A percentile compares a stretch with the other conserved stretches of the same genome.
Conservation (phyloP, 2,797 vertebrate genomes). For the Sebastes oblongus region DNA sequence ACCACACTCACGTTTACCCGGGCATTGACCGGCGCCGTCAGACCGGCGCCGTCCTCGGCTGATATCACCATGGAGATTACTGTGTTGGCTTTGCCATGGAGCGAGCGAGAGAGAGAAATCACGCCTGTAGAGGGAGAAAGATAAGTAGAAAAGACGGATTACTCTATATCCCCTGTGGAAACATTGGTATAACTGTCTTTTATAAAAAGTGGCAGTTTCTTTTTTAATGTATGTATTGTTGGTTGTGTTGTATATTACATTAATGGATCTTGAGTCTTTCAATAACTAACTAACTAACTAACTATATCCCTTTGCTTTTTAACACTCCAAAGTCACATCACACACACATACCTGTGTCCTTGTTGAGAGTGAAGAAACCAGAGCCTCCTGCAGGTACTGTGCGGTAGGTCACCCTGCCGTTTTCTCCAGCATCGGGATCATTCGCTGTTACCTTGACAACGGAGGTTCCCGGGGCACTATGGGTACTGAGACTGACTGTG, state of each 20-base stretch:
- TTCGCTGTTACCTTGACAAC: slow-evolving; percentile 92
- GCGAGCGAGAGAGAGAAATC: slow-evolving; percentile 90
- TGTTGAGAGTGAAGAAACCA: slow-evolving; percentile 91
- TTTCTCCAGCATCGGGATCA: slow-evolving; percentile 91
- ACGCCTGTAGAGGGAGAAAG: slow-evolving; percentile 79
- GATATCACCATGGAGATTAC: slow-evolving; percentile 92
- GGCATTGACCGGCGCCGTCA: slow-evolving; percentile 87
- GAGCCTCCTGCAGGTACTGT: slow-evolving; percentile 86
- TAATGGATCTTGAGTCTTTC: too few relatives aligned
- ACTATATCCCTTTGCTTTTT: neutral
- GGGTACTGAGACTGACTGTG: slow-evolving; percentile 91
- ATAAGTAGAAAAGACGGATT: neutral
- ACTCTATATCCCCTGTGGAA: too few relatives aligned
- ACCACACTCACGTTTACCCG: slow-evolving; percentile 94
- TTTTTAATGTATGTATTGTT: too few relatives aligned
- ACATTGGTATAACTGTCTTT: too few relatives aligned
- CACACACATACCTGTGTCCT: slow-evolving; percentile 85
- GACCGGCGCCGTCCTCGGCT: slow-evolving; percentile 90
- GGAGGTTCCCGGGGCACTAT: slow-evolving; percentile 91
- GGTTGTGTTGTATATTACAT: too few relatives aligned
- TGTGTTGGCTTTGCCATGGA: slow-evolving; percentile 90
- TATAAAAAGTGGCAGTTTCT: too few relatives aligned
- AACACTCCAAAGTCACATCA: neutral
- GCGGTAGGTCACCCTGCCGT: slow-evolving; percentile 90
- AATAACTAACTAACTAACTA: too few relatives aligned